phyloP scores from a whole-genome alignment of 2,888 invertebrate genomes.

The Tetanocera ferruginea region DNA sequence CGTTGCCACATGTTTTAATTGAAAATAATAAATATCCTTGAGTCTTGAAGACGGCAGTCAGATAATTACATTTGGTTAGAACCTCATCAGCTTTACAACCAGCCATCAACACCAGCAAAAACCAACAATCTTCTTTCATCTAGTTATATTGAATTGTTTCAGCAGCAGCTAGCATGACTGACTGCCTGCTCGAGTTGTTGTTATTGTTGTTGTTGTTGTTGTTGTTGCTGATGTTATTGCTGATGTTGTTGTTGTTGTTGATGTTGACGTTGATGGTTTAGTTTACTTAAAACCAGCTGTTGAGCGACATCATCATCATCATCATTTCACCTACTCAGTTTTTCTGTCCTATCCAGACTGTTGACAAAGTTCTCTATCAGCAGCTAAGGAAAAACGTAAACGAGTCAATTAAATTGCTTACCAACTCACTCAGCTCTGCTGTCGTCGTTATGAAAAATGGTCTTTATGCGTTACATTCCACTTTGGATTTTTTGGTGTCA shows the following conservation, averaged over 20 bases:
- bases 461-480: neutral
- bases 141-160: no score
- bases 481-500: neutral
- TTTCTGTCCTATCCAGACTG: neutral
- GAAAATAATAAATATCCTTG: slow-evolving; percentile 3
- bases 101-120: neutral
- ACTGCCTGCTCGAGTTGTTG: no score
- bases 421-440: neutral
- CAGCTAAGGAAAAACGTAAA: neutral
- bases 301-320: neutral
- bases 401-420: slow-evolving; percentile 10
- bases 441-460: neutral
- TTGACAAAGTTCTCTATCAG: slow-evolving; percentile 20
- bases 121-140: no score
- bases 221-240: slow-evolving; percentile 6
- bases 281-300: neutral
- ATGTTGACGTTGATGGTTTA: slow-evolving; percentile 7
- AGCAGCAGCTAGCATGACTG: no score
- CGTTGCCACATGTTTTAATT: neutral
- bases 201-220: no score
- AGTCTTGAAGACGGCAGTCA: neutral
- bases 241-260: no score
- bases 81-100: neutral
- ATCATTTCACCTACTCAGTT: neutral
- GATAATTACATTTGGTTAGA: neutral